Evolutionary conservation across 2,113 vertebrate species (phyloP).

Genomic region (Saguinus midas): DNA sequence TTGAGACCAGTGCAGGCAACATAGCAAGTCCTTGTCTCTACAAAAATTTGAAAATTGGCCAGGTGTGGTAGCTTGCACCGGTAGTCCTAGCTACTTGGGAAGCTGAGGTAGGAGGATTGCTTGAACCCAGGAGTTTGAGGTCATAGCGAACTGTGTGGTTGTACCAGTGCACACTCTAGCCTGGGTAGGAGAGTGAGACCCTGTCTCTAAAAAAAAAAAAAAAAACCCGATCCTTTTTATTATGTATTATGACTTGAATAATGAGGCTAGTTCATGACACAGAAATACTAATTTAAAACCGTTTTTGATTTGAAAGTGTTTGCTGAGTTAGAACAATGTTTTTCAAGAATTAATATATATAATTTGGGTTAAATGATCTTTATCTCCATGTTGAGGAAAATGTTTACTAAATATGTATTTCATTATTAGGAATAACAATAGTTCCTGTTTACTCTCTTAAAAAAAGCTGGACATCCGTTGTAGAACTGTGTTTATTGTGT

Average conservation of each 20-base stretch:
- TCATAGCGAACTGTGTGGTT: too few relatives aligned
- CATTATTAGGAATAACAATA: not conserved
- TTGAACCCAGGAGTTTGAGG: not conserved
- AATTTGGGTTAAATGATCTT: not conserved
- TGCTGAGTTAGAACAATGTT: not conserved
- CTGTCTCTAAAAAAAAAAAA: too few relatives aligned
- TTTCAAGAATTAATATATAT: not conserved
- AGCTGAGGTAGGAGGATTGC: not conserved
- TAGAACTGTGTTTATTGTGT: not conserved
- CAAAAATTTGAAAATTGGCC: too few relatives aligned
- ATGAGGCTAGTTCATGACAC: not conserved
- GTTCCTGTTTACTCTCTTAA: not conserved
- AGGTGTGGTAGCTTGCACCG: too few relatives aligned
- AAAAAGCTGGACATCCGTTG: not conserved
- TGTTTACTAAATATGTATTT: not conserved
- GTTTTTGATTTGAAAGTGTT: slow-evolving; percentile 19
- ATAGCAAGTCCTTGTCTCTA: too few relatives aligned
- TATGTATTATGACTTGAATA: not conserved
- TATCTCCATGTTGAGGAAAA: not conserved
- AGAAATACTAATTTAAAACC: not conserved
- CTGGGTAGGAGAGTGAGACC: too few relatives aligned
- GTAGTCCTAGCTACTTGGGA: not conserved
- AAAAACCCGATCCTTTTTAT: not conserved
- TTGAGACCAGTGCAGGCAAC: too few relatives aligned
- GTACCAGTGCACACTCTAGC: too few relatives aligned